These are phyloP conservation scores for Climacteris rufus DNA, from an alignment of 2,113 vertebrate genomes.

Conservation along the genomic window DNA sequence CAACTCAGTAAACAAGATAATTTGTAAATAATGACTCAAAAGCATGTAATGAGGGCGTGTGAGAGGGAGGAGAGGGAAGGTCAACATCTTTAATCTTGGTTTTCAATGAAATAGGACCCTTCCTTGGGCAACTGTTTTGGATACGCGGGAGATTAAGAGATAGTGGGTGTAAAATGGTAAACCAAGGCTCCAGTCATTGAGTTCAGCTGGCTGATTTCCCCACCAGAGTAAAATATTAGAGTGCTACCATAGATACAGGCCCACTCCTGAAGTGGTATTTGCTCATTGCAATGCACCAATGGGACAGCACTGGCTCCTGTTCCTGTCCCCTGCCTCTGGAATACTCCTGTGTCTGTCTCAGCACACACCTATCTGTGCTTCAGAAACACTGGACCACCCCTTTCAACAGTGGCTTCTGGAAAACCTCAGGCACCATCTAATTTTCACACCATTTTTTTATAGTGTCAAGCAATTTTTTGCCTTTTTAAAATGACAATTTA, in stretches of 20 bases:
- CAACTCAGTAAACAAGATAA: conserved; percentile 22
- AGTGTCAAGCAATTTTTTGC: neutral
- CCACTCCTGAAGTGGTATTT: neutral
- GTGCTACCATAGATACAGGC: neutral
- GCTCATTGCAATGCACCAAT: neutral
- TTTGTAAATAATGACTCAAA: conserved; percentile 71
- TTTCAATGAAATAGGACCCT: conserved; percentile 27
- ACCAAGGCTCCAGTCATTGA: neutral
- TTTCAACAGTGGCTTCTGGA: neutral
- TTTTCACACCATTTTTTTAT: neutral
- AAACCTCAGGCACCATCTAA: neutral
- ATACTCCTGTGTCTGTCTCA: neutral
- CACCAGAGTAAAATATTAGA: neutral
- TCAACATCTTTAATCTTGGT: conserved; percentile 20
- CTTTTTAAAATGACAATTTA: neutral
- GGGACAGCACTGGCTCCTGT: neutral
- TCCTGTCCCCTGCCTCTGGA: neutral
- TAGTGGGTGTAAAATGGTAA: neutral
- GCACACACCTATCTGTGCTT: neutral
- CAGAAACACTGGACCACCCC: neutral
- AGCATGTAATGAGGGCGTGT: neutral
- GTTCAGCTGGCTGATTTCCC: neutral
- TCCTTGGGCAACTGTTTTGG: neutral
- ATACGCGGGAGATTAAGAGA: conserved; percentile 33
- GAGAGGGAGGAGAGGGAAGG: conserved; percentile 20